Percentiles rank a stretch among this genome's conserved stretches.
These are phyloP conservation scores for Mormyrus proboscirostris DNA, from an alignment of 2,797 vertebrate species.

Conservation along the genomic window DNA sequence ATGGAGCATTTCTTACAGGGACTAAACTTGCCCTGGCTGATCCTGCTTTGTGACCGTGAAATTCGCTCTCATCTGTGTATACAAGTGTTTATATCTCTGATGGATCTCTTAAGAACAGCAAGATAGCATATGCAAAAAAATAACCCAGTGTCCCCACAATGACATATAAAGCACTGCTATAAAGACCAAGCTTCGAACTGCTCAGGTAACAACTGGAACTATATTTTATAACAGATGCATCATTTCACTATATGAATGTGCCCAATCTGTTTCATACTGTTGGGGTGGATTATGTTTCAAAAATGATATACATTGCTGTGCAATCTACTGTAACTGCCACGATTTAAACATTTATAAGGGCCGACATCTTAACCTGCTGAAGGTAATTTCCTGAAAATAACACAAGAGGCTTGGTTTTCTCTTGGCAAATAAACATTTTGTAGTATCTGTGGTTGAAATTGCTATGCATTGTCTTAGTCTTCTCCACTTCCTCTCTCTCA, in stretches of 20 bases:
- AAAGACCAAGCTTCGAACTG: not conserved
- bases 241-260: not conserved
- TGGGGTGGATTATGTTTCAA: not conserved
- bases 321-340: not conserved
- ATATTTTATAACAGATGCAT: not conserved
- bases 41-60: not conserved
- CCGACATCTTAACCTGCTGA: not conserved
- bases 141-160: not conserved
- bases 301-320: not conserved
- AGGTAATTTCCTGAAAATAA: not conserved
- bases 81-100: not conserved
- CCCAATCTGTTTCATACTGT: not conserved
- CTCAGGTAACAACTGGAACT: not conserved
- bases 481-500: not conserved
- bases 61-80: not conserved
- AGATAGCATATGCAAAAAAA: not conserved
- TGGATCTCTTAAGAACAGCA: not conserved
- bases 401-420: not conserved
- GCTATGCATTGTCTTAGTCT: not conserved
- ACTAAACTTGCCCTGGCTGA: not conserved
- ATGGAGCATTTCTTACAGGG: not conserved
- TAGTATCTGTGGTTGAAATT: not conserved
- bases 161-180: not conserved
- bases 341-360: not conserved
- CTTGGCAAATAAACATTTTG: not conserved